A percentile compares a stretch with the other conserved stretches of the same genome.
phyloP scores from a whole-genome alignment of 2,113 vertebrate genomes.

The Corythoichthys haematopterus region DNA sequence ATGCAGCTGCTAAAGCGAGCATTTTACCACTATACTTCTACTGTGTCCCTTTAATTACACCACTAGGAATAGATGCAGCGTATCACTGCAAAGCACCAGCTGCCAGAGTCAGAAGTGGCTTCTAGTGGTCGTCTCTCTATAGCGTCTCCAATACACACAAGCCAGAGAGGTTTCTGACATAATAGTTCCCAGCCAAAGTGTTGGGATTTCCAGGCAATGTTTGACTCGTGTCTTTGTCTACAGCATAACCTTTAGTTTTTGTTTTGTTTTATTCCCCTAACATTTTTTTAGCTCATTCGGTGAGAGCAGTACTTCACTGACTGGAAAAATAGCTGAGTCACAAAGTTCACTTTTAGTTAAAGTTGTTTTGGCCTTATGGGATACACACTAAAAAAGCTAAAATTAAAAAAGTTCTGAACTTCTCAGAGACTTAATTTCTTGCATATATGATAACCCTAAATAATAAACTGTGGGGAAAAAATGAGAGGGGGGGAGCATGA shows the following conservation, averaged over 20 bases:
- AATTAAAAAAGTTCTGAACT: no score
- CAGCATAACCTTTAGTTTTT: slow-evolving; percentile 31
- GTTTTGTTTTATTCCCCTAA: slow-evolving; percentile 36
- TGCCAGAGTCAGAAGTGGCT: slow-evolving; percentile 57
- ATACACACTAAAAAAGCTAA: background rate
- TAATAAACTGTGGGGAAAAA: no score
- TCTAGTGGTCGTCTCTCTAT: slow-evolving; percentile 46
- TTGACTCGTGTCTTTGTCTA: slow-evolving; percentile 58
- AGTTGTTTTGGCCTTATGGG: background rate
- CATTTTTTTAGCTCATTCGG: slow-evolving; percentile 38
- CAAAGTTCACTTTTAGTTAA: background rate
- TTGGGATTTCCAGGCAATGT: slow-evolving; percentile 44
- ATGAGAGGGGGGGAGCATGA: no score
- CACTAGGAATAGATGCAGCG: slow-evolving; percentile 64
- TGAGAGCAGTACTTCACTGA: background rate
- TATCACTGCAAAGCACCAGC: slow-evolving; percentile 53
- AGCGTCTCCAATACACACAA: slow-evolving; percentile 60
- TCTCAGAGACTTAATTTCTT: no score
- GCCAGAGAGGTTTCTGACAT: slow-evolving; percentile 58
- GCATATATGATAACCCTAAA: no score
- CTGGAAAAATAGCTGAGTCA: background rate
- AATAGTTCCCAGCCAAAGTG: slow-evolving; percentile 51
- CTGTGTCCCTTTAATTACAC: slow-evolving; percentile 67
- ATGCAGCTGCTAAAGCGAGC: slow-evolving; percentile 65
- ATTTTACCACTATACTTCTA: slow-evolving; percentile 58